These are phyloP conservation scores for Staurois parvus DNA, from an alignment of 2,797 vertebrate genomes.

Conservation along the genomic window DNA sequence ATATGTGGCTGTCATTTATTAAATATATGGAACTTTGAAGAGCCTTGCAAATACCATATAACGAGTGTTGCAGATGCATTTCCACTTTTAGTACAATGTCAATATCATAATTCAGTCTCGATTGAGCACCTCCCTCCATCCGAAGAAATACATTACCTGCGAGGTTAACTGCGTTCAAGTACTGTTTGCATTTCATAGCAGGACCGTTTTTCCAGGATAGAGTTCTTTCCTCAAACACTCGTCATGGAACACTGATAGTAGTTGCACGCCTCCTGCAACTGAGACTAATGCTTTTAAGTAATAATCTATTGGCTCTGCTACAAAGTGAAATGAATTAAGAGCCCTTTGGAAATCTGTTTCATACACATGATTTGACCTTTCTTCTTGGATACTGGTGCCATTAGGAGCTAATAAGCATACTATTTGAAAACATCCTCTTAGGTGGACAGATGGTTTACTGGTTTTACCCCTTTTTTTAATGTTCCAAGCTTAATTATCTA, in stretches of 20 bases:
- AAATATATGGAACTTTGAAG: slow-evolving; percentile 41
- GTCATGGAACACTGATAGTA: slow-evolving; percentile 62
- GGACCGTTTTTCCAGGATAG: slow-evolving; percentile 53
- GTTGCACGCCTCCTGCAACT: slow-evolving; percentile 49
- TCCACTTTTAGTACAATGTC: slow-evolving; percentile 34
- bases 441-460: slow-evolving; percentile 15
- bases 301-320: slow-evolving; percentile 61
- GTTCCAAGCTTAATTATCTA: neutral
- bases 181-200: slow-evolving; percentile 52
- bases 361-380: slow-evolving; percentile 60
- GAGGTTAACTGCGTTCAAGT: slow-evolving; percentile 57
- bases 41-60: slow-evolving; percentile 35
- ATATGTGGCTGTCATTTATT: slow-evolving; percentile 30
- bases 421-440: slow-evolving; percentile 38
- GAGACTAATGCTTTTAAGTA: slow-evolving; percentile 60
- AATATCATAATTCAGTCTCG: slow-evolving; percentile 40
- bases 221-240: slow-evolving; percentile 57
- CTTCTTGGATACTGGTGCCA: slow-evolving; percentile 34
- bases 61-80: slow-evolving; percentile 25
- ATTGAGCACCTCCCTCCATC: slow-evolving; percentile 44
- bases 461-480: slow-evolving; percentile 7
- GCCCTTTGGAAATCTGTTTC: slow-evolving; percentile 54
- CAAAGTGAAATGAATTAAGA: slow-evolving; percentile 62
- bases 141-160: slow-evolving; percentile 41
- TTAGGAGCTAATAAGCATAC: slow-evolving; percentile 34